Conservation (phyloP, 2,888 invertebrate genomes). For the Odiellus spinosus region DNA sequence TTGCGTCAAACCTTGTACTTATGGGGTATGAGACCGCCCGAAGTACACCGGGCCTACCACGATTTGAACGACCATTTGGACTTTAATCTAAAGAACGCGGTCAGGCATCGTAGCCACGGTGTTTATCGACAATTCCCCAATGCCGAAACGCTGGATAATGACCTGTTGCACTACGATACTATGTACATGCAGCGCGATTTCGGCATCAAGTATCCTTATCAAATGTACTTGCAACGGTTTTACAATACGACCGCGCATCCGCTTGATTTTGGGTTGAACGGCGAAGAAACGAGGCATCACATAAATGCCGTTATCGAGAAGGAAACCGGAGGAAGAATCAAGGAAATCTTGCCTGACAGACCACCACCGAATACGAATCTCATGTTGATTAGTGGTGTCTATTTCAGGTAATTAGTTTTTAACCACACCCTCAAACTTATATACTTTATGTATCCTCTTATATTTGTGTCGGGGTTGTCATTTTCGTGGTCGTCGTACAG, state of each 20-base stretch:
- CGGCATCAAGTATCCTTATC: slow-evolving; percentile 19
- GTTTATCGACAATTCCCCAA: not conserved
- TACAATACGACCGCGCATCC: slow-evolving; percentile 21
- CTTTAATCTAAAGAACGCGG: slow-evolving; percentile 13
- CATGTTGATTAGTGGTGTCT: slow-evolving; percentile 17
- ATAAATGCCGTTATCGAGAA: slow-evolving; percentile 20
- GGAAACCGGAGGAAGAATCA: slow-evolving; percentile 14
- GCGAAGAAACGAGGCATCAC: slow-evolving; percentile 21
- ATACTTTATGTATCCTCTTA: no score
- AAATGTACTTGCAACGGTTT: slow-evolving; percentile 19
- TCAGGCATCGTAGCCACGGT: slow-evolving; percentile 3
- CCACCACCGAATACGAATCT: slow-evolving; percentile 18
- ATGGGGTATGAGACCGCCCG: slow-evolving; percentile 20
- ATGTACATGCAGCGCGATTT: slow-evolving; percentile 21
- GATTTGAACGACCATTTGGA: slow-evolving; percentile 21
- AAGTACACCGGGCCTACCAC: slow-evolving; percentile 20
- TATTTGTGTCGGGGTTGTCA: no score
- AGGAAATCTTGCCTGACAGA: slow-evolving; percentile 11
- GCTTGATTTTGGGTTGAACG: slow-evolving; percentile 19
- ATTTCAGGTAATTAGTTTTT: slow-evolving; percentile 11
- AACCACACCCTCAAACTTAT: slow-evolving; percentile 11
- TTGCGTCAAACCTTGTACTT: slow-evolving; percentile 21
- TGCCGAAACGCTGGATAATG: slow-evolving; percentile 6
- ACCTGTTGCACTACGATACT: slow-evolving; percentile 15
- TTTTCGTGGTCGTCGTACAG: no score